Evolutionary conservation across 2,797 vertebrate genomes (phyloP).

Genomic region (Poecilia wingei): DNA sequence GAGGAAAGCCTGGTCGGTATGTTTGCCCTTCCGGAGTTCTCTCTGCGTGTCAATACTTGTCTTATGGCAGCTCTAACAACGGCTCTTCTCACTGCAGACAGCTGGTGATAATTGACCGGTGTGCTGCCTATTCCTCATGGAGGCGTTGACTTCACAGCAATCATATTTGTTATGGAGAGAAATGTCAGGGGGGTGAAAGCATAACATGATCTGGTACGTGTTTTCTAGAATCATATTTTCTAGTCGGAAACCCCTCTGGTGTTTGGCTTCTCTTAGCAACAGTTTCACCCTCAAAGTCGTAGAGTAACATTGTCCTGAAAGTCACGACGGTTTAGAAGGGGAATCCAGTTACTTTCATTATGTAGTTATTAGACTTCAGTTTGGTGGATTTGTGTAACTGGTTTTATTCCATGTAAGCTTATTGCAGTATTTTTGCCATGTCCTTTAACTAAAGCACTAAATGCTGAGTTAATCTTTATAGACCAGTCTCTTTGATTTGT

Average conservation of each 20-base stretch:
- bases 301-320: not conserved
- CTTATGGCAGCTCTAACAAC: conserved; percentile 20
- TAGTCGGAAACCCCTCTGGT: not conserved
- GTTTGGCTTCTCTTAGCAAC: not conserved
- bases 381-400: not conserved
- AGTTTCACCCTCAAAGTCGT: not conserved
- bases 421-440: not conserved
- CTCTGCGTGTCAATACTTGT: not conserved
- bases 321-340: not conserved
- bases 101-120: conserved; percentile 34
- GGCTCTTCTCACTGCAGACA: conserved; percentile 5
- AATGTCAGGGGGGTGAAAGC: not conserved
- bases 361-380: not conserved
- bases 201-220: conserved; percentile 3
- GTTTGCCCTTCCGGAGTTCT: conserved; percentile 9
- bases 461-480: not conserved
- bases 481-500: not conserved
- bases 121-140: conserved; percentile 4
- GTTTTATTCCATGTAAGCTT: not conserved
- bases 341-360: not conserved
- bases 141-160: conserved; percentile 2
- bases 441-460: not conserved
- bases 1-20: conserved; percentile 22
- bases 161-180: conserved; percentile 12
- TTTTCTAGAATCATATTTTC: conserved; percentile 4